Evolutionary conservation across 2,797 vertebrate species (phyloP).

Genomic region (Semaprochilodus insignis): DNA sequence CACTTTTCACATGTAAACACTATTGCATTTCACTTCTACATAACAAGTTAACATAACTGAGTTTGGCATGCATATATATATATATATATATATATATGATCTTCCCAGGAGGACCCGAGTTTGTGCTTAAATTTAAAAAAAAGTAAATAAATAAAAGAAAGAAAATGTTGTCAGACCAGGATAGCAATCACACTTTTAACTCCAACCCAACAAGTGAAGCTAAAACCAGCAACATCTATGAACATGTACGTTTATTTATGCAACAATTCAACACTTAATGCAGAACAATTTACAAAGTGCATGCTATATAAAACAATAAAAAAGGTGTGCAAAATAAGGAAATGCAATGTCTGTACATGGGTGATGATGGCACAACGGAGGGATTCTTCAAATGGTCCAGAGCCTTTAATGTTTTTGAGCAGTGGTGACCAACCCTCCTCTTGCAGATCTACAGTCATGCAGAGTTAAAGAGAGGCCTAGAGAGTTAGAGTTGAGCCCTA

Average conservation of each 20-base stretch:
- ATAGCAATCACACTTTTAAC: not conserved
- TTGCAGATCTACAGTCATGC: not conserved
- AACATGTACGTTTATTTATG: not conserved
- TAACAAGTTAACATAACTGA: too few relatives aligned
- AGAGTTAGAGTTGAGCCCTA: not conserved
- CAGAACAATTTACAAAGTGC: constrained; percentile 9
- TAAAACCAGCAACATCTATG: not conserved
- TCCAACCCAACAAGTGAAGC: not conserved
- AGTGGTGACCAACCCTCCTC: not conserved
- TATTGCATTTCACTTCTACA: not conserved
- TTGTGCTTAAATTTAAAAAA: not conserved
- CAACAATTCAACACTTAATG: not conserved
- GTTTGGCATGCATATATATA: too few relatives aligned
- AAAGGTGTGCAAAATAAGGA: constrained; percentile 4
- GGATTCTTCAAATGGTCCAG: not conserved
- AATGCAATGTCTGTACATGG: not conserved
- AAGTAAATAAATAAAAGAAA: too few relatives aligned
- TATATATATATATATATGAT: too few relatives aligned
- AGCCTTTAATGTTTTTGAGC: not conserved
- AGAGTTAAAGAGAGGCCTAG: too few relatives aligned
- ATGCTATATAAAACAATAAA: not conserved
- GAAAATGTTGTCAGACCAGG: too few relatives aligned
- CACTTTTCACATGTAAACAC: not conserved
- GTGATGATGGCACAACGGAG: not conserved
- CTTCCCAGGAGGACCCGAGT: not conserved